These are phyloP conservation scores for Episyrphus balteatus DNA, from an alignment of 1,140 invertebrate species.

Conservation along the genomic window DNA sequence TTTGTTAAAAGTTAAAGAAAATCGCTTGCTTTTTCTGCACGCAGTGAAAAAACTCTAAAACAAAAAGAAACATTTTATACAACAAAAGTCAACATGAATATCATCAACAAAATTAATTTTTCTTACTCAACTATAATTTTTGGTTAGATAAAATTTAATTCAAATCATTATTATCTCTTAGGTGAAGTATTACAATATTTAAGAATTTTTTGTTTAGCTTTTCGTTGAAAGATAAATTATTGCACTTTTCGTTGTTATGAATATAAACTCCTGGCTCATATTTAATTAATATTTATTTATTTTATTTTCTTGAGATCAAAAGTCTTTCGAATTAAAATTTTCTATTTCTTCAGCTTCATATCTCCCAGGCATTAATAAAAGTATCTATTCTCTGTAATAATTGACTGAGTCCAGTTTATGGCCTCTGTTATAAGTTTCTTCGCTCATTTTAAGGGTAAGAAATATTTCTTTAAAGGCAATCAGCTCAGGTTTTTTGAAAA, in stretches of 20 bases:
- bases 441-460: neutral
- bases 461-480: neutral
- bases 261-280: neutral
- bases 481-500: neutral
- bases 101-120: too few species aligned
- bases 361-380: neutral
- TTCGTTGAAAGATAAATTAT: too few species aligned
- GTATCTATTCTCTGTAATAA: neutral
- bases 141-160: too few species aligned
- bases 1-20: too few species aligned
- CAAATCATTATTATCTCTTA: too few species aligned
- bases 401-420: neutral
- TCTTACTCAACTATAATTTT: too few species aligned
- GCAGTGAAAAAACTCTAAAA: too few species aligned
- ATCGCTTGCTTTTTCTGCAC: too few species aligned
- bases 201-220: too few species aligned
- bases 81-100: too few species aligned
- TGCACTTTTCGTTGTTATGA: neutral
- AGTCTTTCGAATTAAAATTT: neutral
- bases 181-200: too few species aligned
- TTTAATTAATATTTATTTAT: neutral
- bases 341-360: neutral
- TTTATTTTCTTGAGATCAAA: neutral
- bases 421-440: neutral
- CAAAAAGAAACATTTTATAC: too few species aligned